Evolutionary conservation across 2,888 invertebrate species (phyloP).

Genomic region (Coenonympha arcania): DNA sequence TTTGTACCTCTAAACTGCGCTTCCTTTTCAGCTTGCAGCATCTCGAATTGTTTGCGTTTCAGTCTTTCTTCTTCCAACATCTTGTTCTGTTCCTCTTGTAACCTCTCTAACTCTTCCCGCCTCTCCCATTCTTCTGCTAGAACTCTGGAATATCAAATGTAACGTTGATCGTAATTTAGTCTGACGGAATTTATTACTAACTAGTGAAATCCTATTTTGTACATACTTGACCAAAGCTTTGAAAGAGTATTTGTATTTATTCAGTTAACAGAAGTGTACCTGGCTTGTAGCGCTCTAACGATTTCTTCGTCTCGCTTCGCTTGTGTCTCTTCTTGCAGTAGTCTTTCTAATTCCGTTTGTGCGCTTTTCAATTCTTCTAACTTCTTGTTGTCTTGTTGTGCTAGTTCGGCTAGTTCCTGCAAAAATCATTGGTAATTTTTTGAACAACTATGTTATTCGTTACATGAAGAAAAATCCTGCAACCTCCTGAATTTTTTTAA

Average conservation of each 20-base stretch:
- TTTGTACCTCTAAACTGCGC: constrained; percentile 76
- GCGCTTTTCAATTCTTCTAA: constrained; percentile 82
- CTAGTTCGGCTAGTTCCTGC: constrained; percentile 78
- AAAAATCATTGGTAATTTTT: constrained; percentile 20
- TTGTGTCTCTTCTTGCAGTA: constrained; percentile 86
- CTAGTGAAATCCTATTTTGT: too few relatives aligned
- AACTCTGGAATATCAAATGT: constrained; percentile 57
- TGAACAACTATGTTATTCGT: too few relatives aligned
- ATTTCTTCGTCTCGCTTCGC: constrained; percentile 90
- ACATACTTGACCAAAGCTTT: too few relatives aligned
- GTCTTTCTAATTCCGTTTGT: constrained; percentile 78
- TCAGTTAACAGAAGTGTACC: too few relatives aligned
- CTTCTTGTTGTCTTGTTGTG: constrained; percentile 81
- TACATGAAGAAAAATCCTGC: too few relatives aligned
- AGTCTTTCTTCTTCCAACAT: constrained; percentile 82
- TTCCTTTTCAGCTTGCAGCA: constrained; percentile 81
- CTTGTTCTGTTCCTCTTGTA: constrained; percentile 84
- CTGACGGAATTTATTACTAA: too few relatives aligned
- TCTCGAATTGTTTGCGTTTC: constrained; percentile 83
- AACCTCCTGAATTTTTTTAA: too few relatives aligned
- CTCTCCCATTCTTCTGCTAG: constrained; percentile 89
- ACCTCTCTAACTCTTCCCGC: constrained; percentile 83
- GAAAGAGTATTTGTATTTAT: too few relatives aligned
- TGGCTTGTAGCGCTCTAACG: constrained; percentile 78
- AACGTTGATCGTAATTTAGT: too few relatives aligned